Evolutionary conservation across 2,113 vertebrate genomes (phyloP), one percentile per base, ranked within the genome.

Genomic region (Sinocyclocheilus anophthalmus): DNA sequence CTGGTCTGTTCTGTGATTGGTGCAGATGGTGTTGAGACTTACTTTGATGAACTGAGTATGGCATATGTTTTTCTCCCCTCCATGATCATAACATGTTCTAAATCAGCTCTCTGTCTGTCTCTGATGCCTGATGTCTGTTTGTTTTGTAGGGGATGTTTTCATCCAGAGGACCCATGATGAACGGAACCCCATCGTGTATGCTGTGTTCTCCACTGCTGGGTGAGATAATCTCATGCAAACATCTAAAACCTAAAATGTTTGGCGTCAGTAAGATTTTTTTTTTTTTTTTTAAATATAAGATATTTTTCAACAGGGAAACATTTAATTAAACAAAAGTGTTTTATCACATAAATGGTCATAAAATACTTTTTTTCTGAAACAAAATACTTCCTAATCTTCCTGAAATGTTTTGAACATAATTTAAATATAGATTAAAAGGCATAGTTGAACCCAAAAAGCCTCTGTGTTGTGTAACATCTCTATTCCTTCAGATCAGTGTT

Each of bases 41-140:
- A 94, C 12, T 97, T 97, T 76, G 96, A 97, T 86, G 95, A 97
- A 91, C 94, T 97, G 85, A 92, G 96, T 96, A 91, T 96, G 94
- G 86, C 14, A 20, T 7, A 12, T 79, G 37, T 81, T 45, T 24
- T 73, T 81, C 3, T 61, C 6, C 16, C 10, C 37, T 37, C 8
- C 14, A 3, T 24, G 16, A 18, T 57, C 20, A 42, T 26, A 24
- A 13, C 12, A 22, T 57, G 20, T 26, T 30, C 11, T 4, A 16
- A 18, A 24, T 57, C 57, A 3, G 13, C 78, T 45, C n/a, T 67
- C 33, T 24, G 57, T 57, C 48, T 67, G 30, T 79, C 12, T 48
- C 16, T 55, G 48, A 63, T 83, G 83, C 39, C 6, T 26, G 42
- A 76, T 86, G 89, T 91, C 18, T 82, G 37, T 45, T 72, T 82